Evolutionary conservation across 2,797 vertebrate species (phyloP).

Genomic region (Rachycentron canadum): DNA sequence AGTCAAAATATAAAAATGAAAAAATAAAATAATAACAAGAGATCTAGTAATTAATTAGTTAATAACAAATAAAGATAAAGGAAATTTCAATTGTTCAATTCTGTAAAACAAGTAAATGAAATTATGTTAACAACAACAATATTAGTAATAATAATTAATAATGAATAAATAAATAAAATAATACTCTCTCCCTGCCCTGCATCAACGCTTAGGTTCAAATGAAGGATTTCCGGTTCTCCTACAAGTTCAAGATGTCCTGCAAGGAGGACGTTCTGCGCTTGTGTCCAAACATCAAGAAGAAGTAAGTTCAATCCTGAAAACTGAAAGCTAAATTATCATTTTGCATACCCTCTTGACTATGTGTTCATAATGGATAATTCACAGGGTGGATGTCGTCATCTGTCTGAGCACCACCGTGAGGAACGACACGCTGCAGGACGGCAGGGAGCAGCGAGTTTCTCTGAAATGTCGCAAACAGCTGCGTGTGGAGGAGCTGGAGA

Average conservation of each 20-base stretch:
- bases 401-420: constrained; percentile 96
- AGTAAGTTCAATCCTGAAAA: constrained; percentile 82
- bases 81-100: too few relatives aligned
- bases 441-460: constrained; percentile 93
- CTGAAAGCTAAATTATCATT: too few relatives aligned
- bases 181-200: not conserved
- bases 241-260: constrained; percentile 99
- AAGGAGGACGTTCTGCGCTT: constrained; percentile 97
- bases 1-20: too few relatives aligned
- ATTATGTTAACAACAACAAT: too few relatives aligned
- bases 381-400: constrained; percentile 96
- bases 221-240: constrained; percentile 98
- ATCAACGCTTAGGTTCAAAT: constrained; percentile 89
- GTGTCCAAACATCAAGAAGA: constrained; percentile 97
- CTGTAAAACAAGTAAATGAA: too few relatives aligned
- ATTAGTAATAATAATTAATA: too few relatives aligned
- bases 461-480: constrained; percentile 96
- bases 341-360: too few relatives aligned
- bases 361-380: not conserved
- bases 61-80: too few relatives aligned
- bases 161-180: too few relatives aligned
- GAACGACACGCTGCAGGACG: constrained; percentile 96
- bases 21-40: too few relatives aligned
- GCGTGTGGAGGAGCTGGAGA: constrained; percentile 95
- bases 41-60: too few relatives aligned